These are phyloP conservation scores for Oreotrochilus melanogaster DNA, from an alignment of 2,113 vertebrate species.

Conservation along the genomic window DNA sequence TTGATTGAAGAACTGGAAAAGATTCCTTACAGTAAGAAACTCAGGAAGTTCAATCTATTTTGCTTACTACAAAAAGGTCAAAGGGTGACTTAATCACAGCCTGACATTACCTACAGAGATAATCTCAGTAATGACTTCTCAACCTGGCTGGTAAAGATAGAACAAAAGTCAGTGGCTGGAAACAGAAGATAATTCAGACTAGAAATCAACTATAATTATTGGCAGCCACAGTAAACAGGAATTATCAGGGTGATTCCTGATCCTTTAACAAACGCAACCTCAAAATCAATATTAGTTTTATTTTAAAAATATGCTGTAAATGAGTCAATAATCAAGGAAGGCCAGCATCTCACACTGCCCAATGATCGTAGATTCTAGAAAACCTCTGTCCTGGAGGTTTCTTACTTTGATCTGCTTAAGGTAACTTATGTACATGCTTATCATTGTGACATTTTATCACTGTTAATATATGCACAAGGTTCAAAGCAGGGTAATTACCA, in stretches of 20 bases:
- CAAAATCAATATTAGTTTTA: background rate
- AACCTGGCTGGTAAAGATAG: background rate
- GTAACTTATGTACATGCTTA: conserved; percentile 33
- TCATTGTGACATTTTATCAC: conserved; percentile 26
- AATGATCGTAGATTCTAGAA: background rate
- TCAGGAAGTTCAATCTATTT: background rate
- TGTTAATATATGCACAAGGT: conserved; percentile 30
- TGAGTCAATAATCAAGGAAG: background rate
- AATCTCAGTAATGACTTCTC: background rate
- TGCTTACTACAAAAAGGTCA: background rate
- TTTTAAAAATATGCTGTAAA: background rate
- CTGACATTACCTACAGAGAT: background rate
- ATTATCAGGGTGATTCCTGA: background rate
- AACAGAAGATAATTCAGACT: background rate
- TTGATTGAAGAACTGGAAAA: background rate
- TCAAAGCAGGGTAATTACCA: conserved; percentile 56
- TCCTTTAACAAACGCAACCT: background rate
- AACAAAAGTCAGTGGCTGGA: background rate
- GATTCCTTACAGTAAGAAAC: background rate
- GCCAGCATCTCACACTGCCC: background rate
- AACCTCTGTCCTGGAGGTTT: background rate
- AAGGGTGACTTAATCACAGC: background rate
- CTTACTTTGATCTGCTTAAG: conserved; percentile 57
- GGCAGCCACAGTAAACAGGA: background rate
- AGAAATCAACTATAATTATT: background rate